Evolutionary conservation across 2,797 vertebrate genomes (phyloP).

Genomic region (Pampus argenteus): DNA sequence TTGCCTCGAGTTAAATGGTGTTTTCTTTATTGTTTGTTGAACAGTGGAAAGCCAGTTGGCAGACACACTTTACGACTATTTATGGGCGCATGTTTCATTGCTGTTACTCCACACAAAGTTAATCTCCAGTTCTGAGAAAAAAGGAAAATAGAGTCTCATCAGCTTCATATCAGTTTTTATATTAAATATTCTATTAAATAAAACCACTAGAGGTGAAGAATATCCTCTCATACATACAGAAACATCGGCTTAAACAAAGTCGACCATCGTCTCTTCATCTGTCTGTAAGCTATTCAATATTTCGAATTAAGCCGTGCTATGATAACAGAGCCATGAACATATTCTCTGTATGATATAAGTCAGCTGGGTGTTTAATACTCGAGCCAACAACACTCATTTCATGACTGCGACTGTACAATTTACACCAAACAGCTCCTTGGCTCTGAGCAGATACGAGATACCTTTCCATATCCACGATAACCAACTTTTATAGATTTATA

Average conservation of each 20-base stretch:
- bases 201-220: slow-evolving; percentile 8
- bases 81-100: slow-evolving; percentile 18
- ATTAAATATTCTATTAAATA: slow-evolving; percentile 7
- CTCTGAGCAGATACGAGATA: slow-evolving; percentile 29
- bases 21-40: slow-evolving; percentile 27
- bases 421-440: slow-evolving; percentile 43
- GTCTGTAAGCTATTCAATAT: slow-evolving; percentile 39
- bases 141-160: neutral
- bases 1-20: neutral
- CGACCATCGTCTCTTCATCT: slow-evolving; percentile 10
- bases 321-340: slow-evolving; percentile 47
- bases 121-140: neutral
- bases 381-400: slow-evolving; percentile 45
- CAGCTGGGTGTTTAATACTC: slow-evolving; percentile 32
- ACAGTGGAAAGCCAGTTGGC: slow-evolving; percentile 27
- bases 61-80: slow-evolving; percentile 31
- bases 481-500: slow-evolving; percentile 63
- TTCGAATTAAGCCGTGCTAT: slow-evolving; percentile 21
- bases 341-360: slow-evolving; percentile 41
- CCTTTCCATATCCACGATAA: slow-evolving; percentile 42
- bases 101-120: neutral
- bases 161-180: neutral
- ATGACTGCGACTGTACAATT: slow-evolving; percentile 11
- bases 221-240: slow-evolving; percentile 3
- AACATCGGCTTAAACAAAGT: slow-evolving; percentile 2